Conservation (phyloP, 1,140 invertebrate species). For the Drosophila malerkotliana region DNA sequence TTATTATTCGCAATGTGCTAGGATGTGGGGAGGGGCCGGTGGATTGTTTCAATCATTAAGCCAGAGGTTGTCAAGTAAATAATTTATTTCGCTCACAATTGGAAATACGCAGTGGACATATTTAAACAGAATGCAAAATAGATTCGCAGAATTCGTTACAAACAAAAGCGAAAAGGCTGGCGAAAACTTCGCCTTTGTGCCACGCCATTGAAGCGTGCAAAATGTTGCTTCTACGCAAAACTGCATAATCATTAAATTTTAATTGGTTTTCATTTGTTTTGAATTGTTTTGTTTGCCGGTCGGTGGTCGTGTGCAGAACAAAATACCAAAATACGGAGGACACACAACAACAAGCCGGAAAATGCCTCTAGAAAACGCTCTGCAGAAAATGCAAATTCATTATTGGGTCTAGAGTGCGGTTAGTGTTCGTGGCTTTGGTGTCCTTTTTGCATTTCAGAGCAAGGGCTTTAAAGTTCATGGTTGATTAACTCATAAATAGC, state of each 20-base stretch:
- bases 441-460: slow-evolving; percentile 37
- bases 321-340: slow-evolving; percentile 4
- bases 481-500: slow-evolving; percentile 67
- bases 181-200: slow-evolving; percentile 28
- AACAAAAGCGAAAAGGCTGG: slow-evolving; percentile 23
- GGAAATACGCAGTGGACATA: slow-evolving; percentile 14
- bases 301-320: slow-evolving; percentile 8
- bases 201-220: slow-evolving; percentile 21
- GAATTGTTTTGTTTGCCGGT: slow-evolving; percentile 12
- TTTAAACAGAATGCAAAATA: slow-evolving; percentile 8
- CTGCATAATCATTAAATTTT: slow-evolving; percentile 61
- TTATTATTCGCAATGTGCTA: slow-evolving; percentile 11
- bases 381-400: slow-evolving; percentile 62
- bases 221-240: slow-evolving; percentile 37
- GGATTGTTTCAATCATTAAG: slow-evolving; percentile 17
- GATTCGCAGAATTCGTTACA: slow-evolving; percentile 29
- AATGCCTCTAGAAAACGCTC: slow-evolving; percentile 41
- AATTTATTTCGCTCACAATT: slow-evolving; percentile 34
- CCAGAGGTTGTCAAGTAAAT: slow-evolving; percentile 29
- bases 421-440: slow-evolving; percentile 39
- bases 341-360: slow-evolving; percentile 45
- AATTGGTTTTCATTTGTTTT: slow-evolving; percentile 60
- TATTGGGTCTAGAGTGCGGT: slow-evolving; percentile 43
- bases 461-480: slow-evolving; percentile 58
- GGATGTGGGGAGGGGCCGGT: background rate